Evolutionary conservation across 2,113 vertebrate species (phyloP).

Genomic region (Platanista minor): DNA sequence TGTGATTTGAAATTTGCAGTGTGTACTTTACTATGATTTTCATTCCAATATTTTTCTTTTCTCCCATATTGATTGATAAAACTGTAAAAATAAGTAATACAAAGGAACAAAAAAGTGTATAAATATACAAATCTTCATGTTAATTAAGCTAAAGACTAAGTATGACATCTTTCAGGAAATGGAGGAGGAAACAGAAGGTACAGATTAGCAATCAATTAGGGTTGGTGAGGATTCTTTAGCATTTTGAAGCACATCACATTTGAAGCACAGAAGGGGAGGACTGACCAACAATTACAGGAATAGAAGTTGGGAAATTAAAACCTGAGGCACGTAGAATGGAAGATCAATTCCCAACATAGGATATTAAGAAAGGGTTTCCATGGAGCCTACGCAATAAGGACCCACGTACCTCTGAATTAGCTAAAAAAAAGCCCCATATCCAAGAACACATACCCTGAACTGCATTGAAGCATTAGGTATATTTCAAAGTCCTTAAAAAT

Average conservation of each 20-base stretch:
- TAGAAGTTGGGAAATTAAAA: neutral
- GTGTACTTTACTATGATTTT: neutral
- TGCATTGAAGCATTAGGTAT: neutral
- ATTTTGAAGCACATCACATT: neutral
- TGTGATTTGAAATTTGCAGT: neutral
- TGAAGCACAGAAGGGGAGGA: neutral
- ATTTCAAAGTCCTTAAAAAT: conserved; percentile 9
- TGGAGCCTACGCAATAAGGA: neutral
- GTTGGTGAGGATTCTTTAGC: neutral
- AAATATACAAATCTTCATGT: neutral
- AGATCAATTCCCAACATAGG: neutral
- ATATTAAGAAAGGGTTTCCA: neutral
- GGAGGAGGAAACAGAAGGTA: neutral
- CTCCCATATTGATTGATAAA: neutral
- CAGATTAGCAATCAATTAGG: neutral
- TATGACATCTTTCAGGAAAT: neutral
- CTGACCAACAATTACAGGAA: neutral
- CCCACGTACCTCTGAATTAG: neutral
- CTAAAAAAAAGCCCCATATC: neutral
- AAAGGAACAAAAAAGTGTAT: neutral
- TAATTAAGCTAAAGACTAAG: neutral
- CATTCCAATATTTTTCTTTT: neutral
- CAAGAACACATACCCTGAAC: neutral
- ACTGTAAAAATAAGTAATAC: neutral
- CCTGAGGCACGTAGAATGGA: neutral